A percentile compares a stretch with the other conserved stretches of the same genome.
These are phyloP conservation scores for Erannis defoliaria DNA, from an alignment of 2,888 invertebrate species.

Conservation along the genomic window DNA sequence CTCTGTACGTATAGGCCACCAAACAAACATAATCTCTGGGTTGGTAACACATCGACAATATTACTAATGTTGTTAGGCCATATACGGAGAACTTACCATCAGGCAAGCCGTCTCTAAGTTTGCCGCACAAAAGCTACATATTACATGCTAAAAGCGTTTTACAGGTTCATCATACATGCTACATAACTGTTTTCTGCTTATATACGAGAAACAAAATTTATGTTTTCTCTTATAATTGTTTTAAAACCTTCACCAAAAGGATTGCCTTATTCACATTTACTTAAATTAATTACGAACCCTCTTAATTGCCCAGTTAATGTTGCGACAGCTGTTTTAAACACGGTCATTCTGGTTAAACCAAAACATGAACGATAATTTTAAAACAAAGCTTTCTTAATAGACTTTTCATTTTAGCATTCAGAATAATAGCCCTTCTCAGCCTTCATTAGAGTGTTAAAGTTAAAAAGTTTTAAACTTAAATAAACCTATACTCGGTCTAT, in stretches of 20 bases:
- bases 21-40: no score
- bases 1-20: no score
- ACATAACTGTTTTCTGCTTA: no score
- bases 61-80: no score
- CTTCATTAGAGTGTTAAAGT: neutral
- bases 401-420: slow-evolving; percentile 10
- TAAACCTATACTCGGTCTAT: no score
- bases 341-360: slow-evolving; percentile 11
- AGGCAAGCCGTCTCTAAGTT: no score
- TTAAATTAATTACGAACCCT: slow-evolving; percentile 19
- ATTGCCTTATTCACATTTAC: slow-evolving; percentile 10
- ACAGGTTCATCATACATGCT: no score
- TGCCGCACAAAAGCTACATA: no score
- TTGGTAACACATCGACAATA: no score
- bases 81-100: no score
- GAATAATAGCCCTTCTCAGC: neutral
- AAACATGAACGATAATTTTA: slow-evolving; percentile 17
- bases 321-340: slow-evolving; percentile 26
- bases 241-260: slow-evolving; percentile 1
- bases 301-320: slow-evolving; percentile 23
- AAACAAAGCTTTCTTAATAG: slow-evolving; percentile 2
- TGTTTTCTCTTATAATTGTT: neutral
- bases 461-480: neutral
- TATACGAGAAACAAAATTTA: no score
- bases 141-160: no score